Conservation (phyloP, 2,113 vertebrate species). For the Eolophus roseicapilla region DNA sequence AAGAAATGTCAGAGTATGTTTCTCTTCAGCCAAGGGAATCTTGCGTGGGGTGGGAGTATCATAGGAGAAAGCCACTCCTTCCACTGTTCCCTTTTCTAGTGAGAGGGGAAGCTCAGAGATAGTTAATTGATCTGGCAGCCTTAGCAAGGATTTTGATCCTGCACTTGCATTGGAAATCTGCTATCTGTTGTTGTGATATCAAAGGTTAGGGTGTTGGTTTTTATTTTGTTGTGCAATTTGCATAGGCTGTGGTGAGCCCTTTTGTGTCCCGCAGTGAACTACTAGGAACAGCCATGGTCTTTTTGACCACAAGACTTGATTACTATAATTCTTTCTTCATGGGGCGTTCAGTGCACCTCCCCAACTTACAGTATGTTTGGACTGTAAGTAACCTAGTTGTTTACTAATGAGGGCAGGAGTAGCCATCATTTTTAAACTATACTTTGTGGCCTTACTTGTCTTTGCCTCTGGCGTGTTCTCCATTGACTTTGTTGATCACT, state of each 20-base stretch:
- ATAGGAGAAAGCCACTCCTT: background rate
- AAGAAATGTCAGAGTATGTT: background rate
- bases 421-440: background rate
- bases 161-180: background rate
- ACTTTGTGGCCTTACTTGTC: background rate
- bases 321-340: background rate
- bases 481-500: background rate
- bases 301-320: slow-evolving; percentile 9
- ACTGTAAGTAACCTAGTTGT: background rate
- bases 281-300: background rate
- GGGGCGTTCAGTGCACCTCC: background rate
- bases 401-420: background rate
- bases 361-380: background rate
- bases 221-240: background rate
- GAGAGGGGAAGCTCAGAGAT: background rate
- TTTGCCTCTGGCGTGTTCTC: background rate
- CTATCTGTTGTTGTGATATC: background rate
- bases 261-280: background rate
- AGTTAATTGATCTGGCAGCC: background rate
- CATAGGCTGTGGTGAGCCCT: background rate
- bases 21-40: background rate
- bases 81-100: background rate
- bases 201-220: background rate
- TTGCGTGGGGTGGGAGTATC: background rate
- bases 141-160: background rate